phyloP scores from a whole-genome alignment of 2,113 vertebrate genomes.

The Hypomesus transpacificus region DNA sequence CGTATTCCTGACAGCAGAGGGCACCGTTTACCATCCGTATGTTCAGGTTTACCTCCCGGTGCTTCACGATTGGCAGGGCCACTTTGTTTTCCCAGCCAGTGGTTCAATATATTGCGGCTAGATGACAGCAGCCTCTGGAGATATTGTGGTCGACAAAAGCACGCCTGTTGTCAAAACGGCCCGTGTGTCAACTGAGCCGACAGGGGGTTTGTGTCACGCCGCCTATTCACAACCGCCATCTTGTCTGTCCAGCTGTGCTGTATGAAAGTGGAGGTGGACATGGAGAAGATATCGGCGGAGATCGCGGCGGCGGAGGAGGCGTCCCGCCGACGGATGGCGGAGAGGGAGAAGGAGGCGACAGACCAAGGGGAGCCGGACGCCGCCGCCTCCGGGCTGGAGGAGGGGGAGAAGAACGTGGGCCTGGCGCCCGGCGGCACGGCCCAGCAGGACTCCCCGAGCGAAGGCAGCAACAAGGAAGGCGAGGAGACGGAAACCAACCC shows the following conservation, averaged over 20 bases:
- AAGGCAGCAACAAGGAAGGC: constrained; percentile 47
- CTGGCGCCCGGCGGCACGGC: constrained; percentile 57
- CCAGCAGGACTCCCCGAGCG: constrained; percentile 38
- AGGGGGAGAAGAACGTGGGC: constrained; percentile 65
- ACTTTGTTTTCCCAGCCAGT: too few relatives aligned
- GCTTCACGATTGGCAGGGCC: background rate
- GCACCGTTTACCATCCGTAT: constrained; percentile 43
- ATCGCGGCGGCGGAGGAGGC: constrained; percentile 93
- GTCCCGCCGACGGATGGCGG: constrained; percentile 86
- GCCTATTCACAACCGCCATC: background rate
- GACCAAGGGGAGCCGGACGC: constrained; percentile 76
- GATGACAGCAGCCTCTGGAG: too few relatives aligned
- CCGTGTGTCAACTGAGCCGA: too few relatives aligned
- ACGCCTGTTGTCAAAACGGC: too few relatives aligned
- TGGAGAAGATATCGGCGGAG: constrained; percentile 97
- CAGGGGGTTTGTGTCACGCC: background rate
- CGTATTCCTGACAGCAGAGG: constrained; percentile 38
- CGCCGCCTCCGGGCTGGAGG: constrained; percentile 57
- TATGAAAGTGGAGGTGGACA: constrained; percentile 97
- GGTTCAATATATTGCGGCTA: too few relatives aligned
- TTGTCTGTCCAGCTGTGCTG: constrained; percentile 79
- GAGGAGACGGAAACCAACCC: constrained; percentile 41
- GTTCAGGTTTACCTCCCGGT: background rate
- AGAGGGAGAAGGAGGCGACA: constrained; percentile 85
- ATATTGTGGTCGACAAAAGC: too few relatives aligned